Conservation (phyloP, 2,888 invertebrate genomes). For the Euproctis similis region DNA sequence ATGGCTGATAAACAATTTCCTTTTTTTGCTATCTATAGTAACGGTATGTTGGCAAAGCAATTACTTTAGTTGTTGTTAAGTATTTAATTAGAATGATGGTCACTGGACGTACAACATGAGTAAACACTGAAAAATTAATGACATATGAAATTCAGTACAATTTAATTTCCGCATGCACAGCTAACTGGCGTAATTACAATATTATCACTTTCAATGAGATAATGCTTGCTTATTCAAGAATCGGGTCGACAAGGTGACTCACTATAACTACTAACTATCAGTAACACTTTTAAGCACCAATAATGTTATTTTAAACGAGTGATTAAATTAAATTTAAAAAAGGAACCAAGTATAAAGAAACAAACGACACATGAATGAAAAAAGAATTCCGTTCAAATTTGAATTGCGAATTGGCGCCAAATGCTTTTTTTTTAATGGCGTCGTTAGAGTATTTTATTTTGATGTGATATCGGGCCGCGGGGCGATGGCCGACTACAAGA, state of each 20-base stretch:
- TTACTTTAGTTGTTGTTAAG: conserved; percentile 14
- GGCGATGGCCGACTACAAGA: conserved; percentile 67
- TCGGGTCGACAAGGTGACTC: conserved; percentile 51
- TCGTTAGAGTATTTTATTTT: conserved; percentile 29
- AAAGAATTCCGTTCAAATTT: conserved; percentile 17
- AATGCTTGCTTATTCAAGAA: conserved; percentile 37
- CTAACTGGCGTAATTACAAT: conserved; percentile 39
- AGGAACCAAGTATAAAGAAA: not conserved
- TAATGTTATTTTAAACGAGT: conserved; percentile 22
- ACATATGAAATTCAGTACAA: conserved; percentile 15
- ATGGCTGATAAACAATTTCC: conserved; percentile 54
- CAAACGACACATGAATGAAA: conserved; percentile 17
- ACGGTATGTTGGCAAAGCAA: conserved; percentile 42
- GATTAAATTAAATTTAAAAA: conserved; percentile 17
- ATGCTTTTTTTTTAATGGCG: conserved; percentile 24
- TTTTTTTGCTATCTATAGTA: conserved; percentile 45
- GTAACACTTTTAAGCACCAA: conserved; percentile 32
- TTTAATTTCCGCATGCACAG: conserved; percentile 13
- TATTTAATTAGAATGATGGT: conserved; percentile 3
- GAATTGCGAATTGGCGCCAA: conserved; percentile 20
- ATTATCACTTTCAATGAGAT: conserved; percentile 49
- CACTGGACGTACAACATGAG: conserved; percentile 12
- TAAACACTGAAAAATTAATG: conserved; percentile 9
- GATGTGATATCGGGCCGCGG: conserved; percentile 53
- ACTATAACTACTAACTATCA: conserved; percentile 32